Evolutionary conservation across 2,113 vertebrate species (phyloP).

Genomic region (Tyto alba): DNA sequence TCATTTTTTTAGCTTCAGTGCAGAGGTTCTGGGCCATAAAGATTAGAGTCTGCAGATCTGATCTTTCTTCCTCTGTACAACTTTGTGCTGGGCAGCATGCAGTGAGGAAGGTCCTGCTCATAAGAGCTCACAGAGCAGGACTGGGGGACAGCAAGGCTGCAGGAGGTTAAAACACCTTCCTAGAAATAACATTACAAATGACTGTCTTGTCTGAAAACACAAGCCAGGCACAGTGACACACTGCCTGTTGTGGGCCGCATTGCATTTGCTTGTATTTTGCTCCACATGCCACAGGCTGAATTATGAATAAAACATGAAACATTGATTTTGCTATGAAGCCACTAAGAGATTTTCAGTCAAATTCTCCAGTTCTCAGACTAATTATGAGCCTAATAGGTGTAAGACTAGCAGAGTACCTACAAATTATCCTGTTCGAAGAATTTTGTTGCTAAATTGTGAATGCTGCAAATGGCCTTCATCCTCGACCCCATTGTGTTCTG

Average conservation of each 20-base stretch:
- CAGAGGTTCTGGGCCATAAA: not conserved
- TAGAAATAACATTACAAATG: not conserved
- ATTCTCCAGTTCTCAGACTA: not conserved
- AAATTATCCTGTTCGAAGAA: not conserved
- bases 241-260: not conserved
- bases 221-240: rapidly evolving
- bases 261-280: not conserved
- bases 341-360: not conserved
- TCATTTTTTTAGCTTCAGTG: not conserved
- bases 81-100: rapidly evolving
- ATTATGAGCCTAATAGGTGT: not conserved
- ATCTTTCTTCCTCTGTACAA: not conserved
- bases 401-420: not conserved
- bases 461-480: not conserved
- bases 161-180: not conserved
- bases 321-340: not conserved
- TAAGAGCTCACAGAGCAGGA: rapidly evolving
- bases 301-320: not conserved
- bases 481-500: not conserved
- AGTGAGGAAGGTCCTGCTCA: not conserved
- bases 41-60: not conserved
- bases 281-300: not conserved
- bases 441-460: not conserved
- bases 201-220: not conserved
- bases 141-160: not conserved